Conservation (phyloP, 2,888 invertebrate species). For the Cheilosia scutellata region DNA sequence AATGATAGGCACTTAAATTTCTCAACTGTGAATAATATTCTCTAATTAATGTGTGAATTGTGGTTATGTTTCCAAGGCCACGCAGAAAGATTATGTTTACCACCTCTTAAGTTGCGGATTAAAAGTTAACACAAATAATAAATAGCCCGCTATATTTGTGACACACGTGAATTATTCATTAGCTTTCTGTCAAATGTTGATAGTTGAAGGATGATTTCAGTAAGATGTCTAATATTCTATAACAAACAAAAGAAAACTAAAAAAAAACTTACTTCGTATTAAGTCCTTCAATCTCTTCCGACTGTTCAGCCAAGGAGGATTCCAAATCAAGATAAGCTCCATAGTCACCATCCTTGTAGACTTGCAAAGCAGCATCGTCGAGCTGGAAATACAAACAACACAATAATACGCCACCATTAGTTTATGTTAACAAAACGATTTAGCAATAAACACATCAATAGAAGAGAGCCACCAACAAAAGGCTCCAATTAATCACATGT, state of each 20-base stretch:
- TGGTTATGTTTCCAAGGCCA: background rate
- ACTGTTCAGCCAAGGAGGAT: constrained; percentile 97
- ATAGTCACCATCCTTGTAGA: constrained; percentile 98
- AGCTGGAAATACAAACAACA: constrained; percentile 88
- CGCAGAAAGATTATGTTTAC: background rate
- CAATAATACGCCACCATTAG: constrained; percentile 54
- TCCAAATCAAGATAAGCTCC: constrained; percentile 98
- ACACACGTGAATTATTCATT: too few relatives aligned
- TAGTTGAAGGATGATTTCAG: background rate
- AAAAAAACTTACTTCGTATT: constrained; percentile 91
- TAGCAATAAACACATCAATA: constrained; percentile 62
- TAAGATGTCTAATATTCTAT: background rate
- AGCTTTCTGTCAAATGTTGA: background rate
- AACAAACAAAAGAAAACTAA: background rate
- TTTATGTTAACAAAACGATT: constrained; percentile 55
- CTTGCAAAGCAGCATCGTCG: constrained; percentile 98
- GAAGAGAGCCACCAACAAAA: constrained; percentile 42
- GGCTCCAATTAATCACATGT: constrained; percentile 73
- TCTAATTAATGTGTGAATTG: background rate
- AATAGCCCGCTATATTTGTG: background rate
- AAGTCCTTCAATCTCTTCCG: constrained; percentile 98
- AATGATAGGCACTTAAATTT: background rate
- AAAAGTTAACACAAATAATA: background rate
- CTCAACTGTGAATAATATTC: background rate
- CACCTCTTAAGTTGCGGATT: background rate